phyloP scores from a whole-genome alignment of 2,888 invertebrate species.

The Vesta saturnalis region DNA sequence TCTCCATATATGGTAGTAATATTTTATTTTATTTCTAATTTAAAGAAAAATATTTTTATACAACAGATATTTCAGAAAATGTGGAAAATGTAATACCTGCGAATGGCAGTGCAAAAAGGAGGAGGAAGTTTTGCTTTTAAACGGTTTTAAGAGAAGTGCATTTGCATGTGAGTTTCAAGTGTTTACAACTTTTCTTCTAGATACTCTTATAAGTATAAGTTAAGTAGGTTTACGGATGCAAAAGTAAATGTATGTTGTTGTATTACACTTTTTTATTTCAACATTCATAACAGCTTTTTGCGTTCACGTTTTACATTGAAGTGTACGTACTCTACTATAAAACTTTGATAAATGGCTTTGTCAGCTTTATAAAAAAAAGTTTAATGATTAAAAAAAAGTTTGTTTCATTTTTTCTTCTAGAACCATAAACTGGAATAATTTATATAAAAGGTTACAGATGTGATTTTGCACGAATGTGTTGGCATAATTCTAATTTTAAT shows the following conservation, averaged over 20 bases:
- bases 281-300: neutral
- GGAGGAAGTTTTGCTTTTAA: no score
- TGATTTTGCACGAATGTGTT: no score
- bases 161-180: neutral
- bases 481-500: no score
- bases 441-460: no score
- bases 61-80: no score
- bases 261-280: neutral
- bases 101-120: no score
- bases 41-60: no score
- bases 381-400: neutral
- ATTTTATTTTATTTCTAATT: no score
- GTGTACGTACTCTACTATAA: neutral
- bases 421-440: neutral
- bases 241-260: neutral
- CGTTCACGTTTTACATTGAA: neutral
- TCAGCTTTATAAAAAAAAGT: constrained; percentile 1
- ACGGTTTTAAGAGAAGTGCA: neutral
- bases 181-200: neutral
- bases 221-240: neutral
- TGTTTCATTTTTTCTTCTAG: neutral
- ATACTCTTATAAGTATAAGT: neutral
- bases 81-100: no score
- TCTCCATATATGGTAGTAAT: no score
- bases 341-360: neutral